These are phyloP conservation scores for Phanerotoma sp. DNA, from an alignment of 2,888 invertebrate genomes.

Conservation along the genomic window DNA sequence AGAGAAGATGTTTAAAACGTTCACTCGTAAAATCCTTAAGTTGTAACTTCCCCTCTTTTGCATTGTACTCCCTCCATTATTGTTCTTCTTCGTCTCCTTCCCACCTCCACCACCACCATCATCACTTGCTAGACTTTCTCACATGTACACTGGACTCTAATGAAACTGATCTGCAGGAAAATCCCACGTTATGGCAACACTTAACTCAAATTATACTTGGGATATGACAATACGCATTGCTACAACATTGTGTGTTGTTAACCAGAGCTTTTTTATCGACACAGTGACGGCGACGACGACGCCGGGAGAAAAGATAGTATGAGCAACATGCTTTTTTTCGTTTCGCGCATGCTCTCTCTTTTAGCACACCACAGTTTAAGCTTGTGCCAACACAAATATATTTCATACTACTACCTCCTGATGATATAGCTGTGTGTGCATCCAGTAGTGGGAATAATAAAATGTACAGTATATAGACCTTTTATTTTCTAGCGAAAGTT, in stretches of 20 bases:
- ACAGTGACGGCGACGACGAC: constrained; percentile 23
- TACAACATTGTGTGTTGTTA: constrained; percentile 23
- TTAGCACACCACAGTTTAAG: too few relatives aligned
- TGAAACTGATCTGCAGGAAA: constrained; percentile 8
- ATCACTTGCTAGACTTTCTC: too few relatives aligned
- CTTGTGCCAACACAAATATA: constrained; percentile 17
- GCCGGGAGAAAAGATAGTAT: constrained; percentile 22
- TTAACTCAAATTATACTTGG: too few relatives aligned
- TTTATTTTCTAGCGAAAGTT: neutral
- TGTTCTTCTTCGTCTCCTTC: constrained; percentile 15
- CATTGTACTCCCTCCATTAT: constrained; percentile 5
- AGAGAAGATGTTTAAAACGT: neutral
- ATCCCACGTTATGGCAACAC: constrained; percentile 21
- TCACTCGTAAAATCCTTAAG: constrained; percentile 3
- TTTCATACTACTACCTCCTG: neutral
- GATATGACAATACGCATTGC: constrained; percentile 16
- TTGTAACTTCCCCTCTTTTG: neutral
- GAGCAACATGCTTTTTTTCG: constrained; percentile 39
- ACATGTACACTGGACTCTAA: constrained; percentile 5
- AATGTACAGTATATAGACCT: neutral
- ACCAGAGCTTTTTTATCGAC: constrained; percentile 52
- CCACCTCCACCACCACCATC: too few relatives aligned
- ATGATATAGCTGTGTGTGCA: too few relatives aligned
- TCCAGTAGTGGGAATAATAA: constrained; percentile 1
- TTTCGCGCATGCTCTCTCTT: constrained; percentile 54